Evolutionary conservation across 2,797 vertebrate genomes (phyloP).

Genomic region (Tolypeutes matacus): DNA sequence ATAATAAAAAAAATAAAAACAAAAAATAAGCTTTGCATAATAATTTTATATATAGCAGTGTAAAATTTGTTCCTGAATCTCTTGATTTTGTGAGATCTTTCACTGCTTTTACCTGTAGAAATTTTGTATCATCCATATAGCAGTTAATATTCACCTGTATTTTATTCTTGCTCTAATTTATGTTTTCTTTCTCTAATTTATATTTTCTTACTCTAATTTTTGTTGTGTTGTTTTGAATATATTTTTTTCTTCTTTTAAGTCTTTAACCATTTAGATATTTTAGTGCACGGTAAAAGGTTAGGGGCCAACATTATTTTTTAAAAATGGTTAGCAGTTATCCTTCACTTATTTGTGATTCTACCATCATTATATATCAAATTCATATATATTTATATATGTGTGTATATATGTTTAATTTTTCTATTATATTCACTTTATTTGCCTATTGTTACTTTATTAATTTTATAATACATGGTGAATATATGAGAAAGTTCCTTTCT

Average conservation of each 20-base stretch:
- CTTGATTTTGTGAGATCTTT: constrained; percentile 47
- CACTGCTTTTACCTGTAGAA: constrained; percentile 13
- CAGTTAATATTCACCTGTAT: constrained; percentile 9
- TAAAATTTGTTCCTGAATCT: constrained; percentile 49
- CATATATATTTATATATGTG: not conserved
- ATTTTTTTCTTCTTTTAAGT: not conserved
- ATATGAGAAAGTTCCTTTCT: not conserved
- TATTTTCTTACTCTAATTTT: constrained; percentile 15
- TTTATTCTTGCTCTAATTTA: constrained; percentile 27
- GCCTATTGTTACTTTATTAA: not conserved
- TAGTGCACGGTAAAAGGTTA: not conserved
- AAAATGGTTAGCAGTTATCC: not conserved
- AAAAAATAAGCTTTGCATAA: not conserved
- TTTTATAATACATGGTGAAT: constrained; percentile 35
- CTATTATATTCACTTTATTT: constrained; percentile 22
- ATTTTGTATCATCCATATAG: not conserved
- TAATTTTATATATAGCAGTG: constrained; percentile 26
- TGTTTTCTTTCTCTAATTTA: not conserved
- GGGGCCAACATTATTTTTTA: not conserved
- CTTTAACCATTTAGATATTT: not conserved
- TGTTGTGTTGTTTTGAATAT: constrained; percentile 29
- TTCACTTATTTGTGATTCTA: not conserved
- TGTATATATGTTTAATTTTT: not conserved
- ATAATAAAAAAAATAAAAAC: too few relatives aligned
- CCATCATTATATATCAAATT: constrained; percentile 26